Base-by-base conservation (phyloP, 2,797 vertebrate genomes). In the Gorsachius magnificus region DNA sequence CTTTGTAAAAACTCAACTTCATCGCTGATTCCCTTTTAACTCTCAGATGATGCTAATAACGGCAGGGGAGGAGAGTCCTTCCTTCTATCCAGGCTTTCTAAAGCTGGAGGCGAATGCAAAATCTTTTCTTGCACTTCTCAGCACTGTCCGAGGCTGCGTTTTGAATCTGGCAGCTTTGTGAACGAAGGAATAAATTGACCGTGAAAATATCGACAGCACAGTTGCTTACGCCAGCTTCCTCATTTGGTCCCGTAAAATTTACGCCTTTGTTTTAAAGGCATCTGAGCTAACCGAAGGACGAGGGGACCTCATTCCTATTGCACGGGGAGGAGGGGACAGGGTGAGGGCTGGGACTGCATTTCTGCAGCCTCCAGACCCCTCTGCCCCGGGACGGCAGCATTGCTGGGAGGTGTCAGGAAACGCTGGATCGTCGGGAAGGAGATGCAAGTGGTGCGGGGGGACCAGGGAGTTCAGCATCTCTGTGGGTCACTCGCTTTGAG, bases 391-490 rank as follows among this genome's bases (percentile, higher is more conserved):
- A n/a, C 41, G 61, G 82, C 70, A 71, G 75, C 2, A 0, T 36
- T 57, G 8, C 60, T 87, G 71, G 63, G 66, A 85, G 56, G 25
- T 60, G 11, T 9, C 2, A 26, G 77, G 65, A 74, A 43, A 35
- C 0, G 0, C 38, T 82, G 68, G 64, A 14, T 70, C 13, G 1
- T 31, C 12, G 86, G 31, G n/a, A 70, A 45, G 43, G 31, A 83
- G 66, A 76, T 12, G 5, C 17, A 36, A 6, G 26, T 31, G 45
- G 33, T 24, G 0, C 2, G 1, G 17, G 28, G 41, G 14, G 31
- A 81, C 7, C 48, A 18, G 25, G 0, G 0, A 61, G 25, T 45
- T 61, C 2, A 4, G 46, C 68, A 90, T 17, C 21, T 46, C 26
- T 11, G 24, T 41, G 76, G 24, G 31, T 33, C 56, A 16, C 58